A percentile compares a stretch with the other conserved stretches of the same genome.
These are phyloP conservation scores for Rhizoglyphus robini DNA, from an alignment of 1,140 invertebrate genomes.

Conservation along the genomic window DNA sequence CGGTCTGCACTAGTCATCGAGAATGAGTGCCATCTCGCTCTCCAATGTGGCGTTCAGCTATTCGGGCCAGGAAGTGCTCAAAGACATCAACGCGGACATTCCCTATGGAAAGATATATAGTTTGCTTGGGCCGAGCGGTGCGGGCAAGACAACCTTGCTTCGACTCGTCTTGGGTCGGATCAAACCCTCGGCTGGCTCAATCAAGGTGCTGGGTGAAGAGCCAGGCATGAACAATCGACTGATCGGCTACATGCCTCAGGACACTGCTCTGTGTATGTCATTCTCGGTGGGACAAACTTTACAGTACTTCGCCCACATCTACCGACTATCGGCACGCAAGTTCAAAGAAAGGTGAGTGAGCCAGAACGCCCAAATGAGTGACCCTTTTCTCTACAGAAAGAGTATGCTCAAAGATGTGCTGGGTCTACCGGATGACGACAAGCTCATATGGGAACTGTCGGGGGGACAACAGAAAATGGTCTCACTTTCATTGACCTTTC, in stretches of 20 bases:
- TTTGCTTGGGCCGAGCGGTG: conserved; percentile 44
- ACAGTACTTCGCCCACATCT: conserved; percentile 91
- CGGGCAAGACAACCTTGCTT: conserved; percentile 39
- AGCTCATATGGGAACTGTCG: conserved; percentile 41
- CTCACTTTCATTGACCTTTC: conserved; percentile 76
- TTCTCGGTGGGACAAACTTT: conserved; percentile 88
- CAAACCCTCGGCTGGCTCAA: not conserved
- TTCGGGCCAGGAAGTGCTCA: not conserved
- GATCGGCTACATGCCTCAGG: conserved; percentile 67
- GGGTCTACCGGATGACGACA: conserved; percentile 49
- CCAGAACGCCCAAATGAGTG: conserved; percentile 48
- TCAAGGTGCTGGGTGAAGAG: conserved; percentile 5
- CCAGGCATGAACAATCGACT: conserved; percentile 60
- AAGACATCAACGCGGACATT: conserved; percentile 1
- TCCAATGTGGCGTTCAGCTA: conserved; percentile 9
- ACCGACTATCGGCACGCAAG: conserved; percentile 51
- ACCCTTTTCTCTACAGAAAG: conserved; percentile 46
- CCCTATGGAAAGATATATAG: conserved; percentile 23
- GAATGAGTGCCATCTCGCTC: conserved; percentile 10
- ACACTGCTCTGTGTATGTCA: conserved; percentile 81
- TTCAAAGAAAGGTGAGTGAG: conserved; percentile 23
- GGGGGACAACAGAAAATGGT: conserved; percentile 83
- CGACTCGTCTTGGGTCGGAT: conserved; percentile 29
- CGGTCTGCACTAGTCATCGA: too few relatives aligned
- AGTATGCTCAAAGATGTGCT: conserved; percentile 71